A percentile compares a stretch with the other conserved stretches of the same genome.
Conservation (phyloP, 1,140 invertebrate species). For the Halotydeus destructor region DNA sequence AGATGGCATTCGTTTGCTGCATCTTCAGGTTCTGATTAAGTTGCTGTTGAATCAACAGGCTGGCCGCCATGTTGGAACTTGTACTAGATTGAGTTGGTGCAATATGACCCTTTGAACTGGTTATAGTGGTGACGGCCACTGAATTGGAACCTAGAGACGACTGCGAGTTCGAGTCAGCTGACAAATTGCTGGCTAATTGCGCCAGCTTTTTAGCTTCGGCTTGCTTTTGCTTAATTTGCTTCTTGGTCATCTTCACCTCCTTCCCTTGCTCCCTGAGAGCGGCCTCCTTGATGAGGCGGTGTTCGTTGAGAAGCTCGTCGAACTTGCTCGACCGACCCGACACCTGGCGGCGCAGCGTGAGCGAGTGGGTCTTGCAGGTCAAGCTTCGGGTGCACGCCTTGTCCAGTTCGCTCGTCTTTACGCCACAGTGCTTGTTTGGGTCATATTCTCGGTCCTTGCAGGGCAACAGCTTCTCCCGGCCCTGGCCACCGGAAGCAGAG, state of each 20-base stretch:
- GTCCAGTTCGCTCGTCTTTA: slow-evolving; percentile 38
- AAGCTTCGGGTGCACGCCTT: slow-evolving; percentile 56
- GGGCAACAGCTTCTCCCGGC: slow-evolving; percentile 24
- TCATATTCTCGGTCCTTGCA: slow-evolving; percentile 51
- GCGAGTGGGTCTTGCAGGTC: slow-evolving; percentile 59
- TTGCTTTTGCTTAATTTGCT: slow-evolving; percentile 6
- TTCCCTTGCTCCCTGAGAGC: slow-evolving; percentile 10
- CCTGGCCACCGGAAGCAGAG: too few species aligned
- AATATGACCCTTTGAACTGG: too few species aligned
- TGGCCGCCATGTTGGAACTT: too few species aligned
- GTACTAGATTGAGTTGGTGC: too few species aligned
- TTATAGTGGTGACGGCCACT: too few species aligned
- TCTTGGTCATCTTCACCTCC: slow-evolving; percentile 7
- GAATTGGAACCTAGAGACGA: too few species aligned
- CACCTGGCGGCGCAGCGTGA: slow-evolving; percentile 48
- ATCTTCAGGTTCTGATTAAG: too few species aligned
- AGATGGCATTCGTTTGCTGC: too few species aligned
- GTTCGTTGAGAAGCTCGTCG: slow-evolving; percentile 52
- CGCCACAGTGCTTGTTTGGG: slow-evolving; percentile 57
- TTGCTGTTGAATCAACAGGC: too few species aligned
- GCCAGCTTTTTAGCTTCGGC: slow-evolving; percentile 25
- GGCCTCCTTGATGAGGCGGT: slow-evolving; percentile 39
- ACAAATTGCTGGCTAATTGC: too few species aligned
- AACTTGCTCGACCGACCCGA: slow-evolving; percentile 48
- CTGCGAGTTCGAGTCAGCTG: too few species aligned